phyloP scores from a whole-genome alignment of 1,140 invertebrate genomes.

The Eubasilissa regina region DNA sequence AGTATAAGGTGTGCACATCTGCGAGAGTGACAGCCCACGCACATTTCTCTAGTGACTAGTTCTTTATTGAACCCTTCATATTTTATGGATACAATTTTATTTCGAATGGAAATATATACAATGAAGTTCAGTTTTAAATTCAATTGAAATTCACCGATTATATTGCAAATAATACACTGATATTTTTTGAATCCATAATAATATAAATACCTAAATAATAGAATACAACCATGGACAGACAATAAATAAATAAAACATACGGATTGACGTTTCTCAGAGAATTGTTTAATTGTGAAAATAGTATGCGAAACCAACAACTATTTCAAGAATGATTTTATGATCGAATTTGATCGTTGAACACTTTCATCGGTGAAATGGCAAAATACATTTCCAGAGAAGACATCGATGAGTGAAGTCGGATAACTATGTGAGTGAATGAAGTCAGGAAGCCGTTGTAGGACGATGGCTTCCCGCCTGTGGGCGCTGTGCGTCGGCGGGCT shows the following conservation, averaged over 20 bases:
- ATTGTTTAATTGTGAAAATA: background rate
- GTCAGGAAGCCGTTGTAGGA: slow-evolving; percentile 22
- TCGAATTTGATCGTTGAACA: background rate
- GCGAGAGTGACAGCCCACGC: background rate
- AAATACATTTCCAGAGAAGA: background rate
- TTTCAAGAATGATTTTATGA: background rate
- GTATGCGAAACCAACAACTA: no score
- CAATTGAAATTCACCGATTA: background rate
- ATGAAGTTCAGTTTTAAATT: background rate
- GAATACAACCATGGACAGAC: background rate
- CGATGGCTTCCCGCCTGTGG: slow-evolving; percentile 35
- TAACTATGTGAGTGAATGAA: slow-evolving; percentile 27
- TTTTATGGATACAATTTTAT: background rate
- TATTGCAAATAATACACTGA: background rate
- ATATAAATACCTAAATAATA: no score
- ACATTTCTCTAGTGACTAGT: no score
- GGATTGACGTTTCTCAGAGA: background rate
- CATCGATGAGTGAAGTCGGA: background rate
- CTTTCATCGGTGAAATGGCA: slow-evolving; percentile 12
- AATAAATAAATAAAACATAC: background rate
- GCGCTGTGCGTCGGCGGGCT: slow-evolving; percentile 35
- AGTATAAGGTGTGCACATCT: background rate
- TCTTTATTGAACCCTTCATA: no score
- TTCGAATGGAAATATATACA: background rate
- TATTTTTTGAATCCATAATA: background rate